Conservation (phyloP, 1,140 invertebrate species). For the Drosophila takahashii region DNA sequence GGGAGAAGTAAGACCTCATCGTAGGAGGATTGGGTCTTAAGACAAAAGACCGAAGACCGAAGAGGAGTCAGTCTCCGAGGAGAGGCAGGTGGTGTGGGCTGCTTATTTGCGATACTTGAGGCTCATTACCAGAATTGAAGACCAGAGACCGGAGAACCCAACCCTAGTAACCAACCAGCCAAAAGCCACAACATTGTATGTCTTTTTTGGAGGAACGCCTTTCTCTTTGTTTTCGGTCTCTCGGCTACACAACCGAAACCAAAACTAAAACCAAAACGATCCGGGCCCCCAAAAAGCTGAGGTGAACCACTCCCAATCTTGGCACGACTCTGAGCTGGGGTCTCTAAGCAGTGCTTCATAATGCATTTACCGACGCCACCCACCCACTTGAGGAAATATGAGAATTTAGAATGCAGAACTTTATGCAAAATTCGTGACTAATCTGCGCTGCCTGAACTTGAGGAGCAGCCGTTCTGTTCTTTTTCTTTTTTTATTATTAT, state of each 20-base stretch:
- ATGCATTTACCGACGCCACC: constrained; percentile 53
- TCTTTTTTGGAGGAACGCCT: constrained; percentile 60
- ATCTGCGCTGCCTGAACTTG: constrained; percentile 43
- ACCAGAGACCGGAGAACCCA: constrained; percentile 27
- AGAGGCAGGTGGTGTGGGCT: constrained; percentile 46
- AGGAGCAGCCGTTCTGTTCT: constrained; percentile 18
- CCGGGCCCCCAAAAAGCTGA: constrained; percentile 20
- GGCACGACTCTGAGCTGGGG: constrained; percentile 65
- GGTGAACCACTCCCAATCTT: constrained; percentile 70
- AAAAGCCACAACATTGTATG: constrained; percentile 35
- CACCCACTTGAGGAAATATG: constrained; percentile 68
- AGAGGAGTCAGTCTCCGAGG: constrained; percentile 5
- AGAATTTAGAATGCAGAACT: constrained; percentile 60
- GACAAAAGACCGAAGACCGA: constrained; percentile 10
- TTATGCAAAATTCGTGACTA: constrained; percentile 76
- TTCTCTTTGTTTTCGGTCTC: constrained; percentile 65
- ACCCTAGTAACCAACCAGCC: constrained; percentile 21
- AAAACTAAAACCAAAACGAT: background rate
- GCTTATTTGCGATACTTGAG: constrained; percentile 70
- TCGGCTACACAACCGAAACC: constrained; percentile 6
- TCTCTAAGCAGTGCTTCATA: constrained; percentile 57
- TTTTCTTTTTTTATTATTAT: constrained; percentile 19
- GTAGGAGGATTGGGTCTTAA: constrained; percentile 49
- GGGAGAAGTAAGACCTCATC: constrained; percentile 32
- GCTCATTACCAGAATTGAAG: constrained; percentile 61